Conservation (phyloP, 2,888 invertebrate species). For the Drosophila rubida region DNA sequence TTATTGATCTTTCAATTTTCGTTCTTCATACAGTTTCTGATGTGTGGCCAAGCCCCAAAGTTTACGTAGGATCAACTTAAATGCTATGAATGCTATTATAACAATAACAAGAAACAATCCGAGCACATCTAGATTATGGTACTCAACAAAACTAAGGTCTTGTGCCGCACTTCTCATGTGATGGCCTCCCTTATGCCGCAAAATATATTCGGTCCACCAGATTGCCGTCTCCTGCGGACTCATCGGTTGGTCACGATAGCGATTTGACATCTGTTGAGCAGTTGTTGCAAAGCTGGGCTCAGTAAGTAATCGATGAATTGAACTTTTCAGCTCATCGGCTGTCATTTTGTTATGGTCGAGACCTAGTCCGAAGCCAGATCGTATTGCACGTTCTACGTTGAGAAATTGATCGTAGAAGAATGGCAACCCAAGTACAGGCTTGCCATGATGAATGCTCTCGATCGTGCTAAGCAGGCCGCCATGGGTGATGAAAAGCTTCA, state of each 20-base stretch:
- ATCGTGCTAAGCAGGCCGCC: conserved; percentile 85
- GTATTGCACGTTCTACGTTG: conserved; percentile 85
- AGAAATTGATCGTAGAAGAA: conserved; percentile 86
- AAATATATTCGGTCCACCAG: conserved; percentile 83
- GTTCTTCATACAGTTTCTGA: not conserved
- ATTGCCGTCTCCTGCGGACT: conserved; percentile 77
- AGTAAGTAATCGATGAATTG: conserved; percentile 63
- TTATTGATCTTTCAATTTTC: conserved; percentile 36
- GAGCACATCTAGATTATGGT: conserved; percentile 81
- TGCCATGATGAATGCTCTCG: conserved; percentile 85
- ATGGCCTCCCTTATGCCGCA: conserved; percentile 82
- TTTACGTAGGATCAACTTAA: conserved; percentile 1
- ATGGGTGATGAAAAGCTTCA: conserved; percentile 85
- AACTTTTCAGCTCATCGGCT: conserved; percentile 67
- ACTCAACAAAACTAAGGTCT: conserved; percentile 78
- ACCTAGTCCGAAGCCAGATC: conserved; percentile 83
- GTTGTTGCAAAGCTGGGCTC: conserved; percentile 59
- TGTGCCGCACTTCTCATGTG: conserved; percentile 81
- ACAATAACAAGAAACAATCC: conserved; percentile 56
- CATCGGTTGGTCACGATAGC: conserved; percentile 81
- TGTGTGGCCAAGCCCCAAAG: not conserved
- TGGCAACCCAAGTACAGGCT: conserved; percentile 85
- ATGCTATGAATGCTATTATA: conserved; percentile 11
- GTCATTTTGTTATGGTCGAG: conserved; percentile 82
- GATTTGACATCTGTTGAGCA: conserved; percentile 66